These are phyloP conservation scores for Xerus rutilus DNA, from an alignment of 2,797 vertebrate species.

Conservation along the genomic window DNA sequence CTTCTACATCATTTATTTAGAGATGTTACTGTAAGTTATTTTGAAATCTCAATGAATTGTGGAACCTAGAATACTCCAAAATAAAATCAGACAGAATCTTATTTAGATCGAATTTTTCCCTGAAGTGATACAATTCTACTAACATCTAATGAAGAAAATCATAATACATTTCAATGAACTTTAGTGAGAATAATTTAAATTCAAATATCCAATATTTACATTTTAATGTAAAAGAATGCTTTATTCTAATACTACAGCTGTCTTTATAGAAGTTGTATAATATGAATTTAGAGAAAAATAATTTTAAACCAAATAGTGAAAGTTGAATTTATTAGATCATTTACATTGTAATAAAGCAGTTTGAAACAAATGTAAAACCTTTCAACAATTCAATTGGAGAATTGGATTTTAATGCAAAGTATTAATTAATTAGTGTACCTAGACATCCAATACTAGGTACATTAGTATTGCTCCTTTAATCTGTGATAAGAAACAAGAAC, in stretches of 20 bases:
- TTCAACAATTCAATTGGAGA: neutral
- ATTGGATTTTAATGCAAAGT: neutral
- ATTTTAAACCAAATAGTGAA: slow-evolving; percentile 9
- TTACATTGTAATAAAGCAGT: neutral
- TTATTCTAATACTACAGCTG: neutral
- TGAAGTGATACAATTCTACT: neutral
- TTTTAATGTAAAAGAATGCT: neutral
- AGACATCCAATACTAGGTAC: neutral
- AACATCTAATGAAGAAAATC: slow-evolving; percentile 14
- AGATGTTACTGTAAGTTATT: neutral
- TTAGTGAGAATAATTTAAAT: neutral
- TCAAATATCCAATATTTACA: neutral
- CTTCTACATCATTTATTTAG: neutral
- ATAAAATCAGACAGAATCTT: neutral
- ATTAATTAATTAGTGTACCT: slow-evolving; percentile 41
- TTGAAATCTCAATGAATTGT: neutral
- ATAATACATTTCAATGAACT: slow-evolving; percentile 1
- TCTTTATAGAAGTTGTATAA: neutral
- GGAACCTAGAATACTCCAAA: neutral
- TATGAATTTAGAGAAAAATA: neutral
- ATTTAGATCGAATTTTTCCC: neutral
- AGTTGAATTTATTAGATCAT: neutral
- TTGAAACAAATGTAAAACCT: neutral
- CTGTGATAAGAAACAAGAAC: neutral
- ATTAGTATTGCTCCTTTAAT: neutral